Evolutionary conservation across 1,140 invertebrate species (phyloP), one percentile per base, ranked within the genome.

Genomic region (Phortica variegata): DNA sequence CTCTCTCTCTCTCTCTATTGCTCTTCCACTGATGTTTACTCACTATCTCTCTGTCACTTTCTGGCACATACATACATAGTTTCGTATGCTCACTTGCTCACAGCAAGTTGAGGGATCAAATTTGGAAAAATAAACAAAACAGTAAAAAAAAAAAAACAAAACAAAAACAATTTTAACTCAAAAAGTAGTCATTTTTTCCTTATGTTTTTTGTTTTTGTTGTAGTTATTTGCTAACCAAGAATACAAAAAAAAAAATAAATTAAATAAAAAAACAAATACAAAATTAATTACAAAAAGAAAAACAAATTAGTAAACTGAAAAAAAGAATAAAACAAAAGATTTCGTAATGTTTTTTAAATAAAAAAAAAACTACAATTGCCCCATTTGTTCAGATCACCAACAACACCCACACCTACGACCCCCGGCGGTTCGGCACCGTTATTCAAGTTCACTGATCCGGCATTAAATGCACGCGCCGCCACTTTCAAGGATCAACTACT

Each of bases 401-500:
- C 79, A 78, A 82, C 80, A 78, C 81, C 81, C 62, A 83, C 81
- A 79, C 82, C 82, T 75, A 76, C 71, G 48, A 79, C 80, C 77
- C 76, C 73, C 23, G 83, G 82, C 75, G 70, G 70, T 66, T 73
- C 77, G 52, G 75, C 73, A 61, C 83, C 84, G 66, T 83, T 87
- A 65, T 90, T 91, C 84, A 88, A 87, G 84, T 91, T 91, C 82
- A 91, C 89, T 73, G 89, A 91, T 81, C 86, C 88, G 65, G 84
- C 85, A 76, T 83, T 93, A 78, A 86, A 84, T 78, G 83, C 88
- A 77, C 93, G 88, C 80, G 92, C 93, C 58, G 87, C 85, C 77
- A 89, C 90, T 79, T 93, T 95, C 78, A 98, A 97, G 85, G 92
- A 97, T 77, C 86, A 93, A 78, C 84, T 97, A 68, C 85, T 98